A percentile compares a stretch with the other conserved stretches of the same genome.
Conservation (phyloP, 2,113 vertebrate species). For the Clarias gariepinus region DNA sequence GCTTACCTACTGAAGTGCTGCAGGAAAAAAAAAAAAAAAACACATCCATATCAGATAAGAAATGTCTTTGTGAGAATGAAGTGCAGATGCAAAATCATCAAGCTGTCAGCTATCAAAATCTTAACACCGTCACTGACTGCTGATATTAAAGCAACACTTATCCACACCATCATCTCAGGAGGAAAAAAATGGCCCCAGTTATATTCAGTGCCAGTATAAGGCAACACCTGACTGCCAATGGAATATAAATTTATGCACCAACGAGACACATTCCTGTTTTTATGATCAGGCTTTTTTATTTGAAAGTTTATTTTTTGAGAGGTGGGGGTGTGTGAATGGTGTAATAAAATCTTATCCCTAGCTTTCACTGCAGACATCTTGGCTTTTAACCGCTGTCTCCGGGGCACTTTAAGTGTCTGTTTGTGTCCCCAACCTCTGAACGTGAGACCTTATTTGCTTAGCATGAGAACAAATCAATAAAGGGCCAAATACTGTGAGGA, state of each 20-base stretch:
- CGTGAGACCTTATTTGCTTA: slow-evolving; percentile 85
- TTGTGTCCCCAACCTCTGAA: slow-evolving; percentile 84
- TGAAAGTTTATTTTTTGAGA: slow-evolving; percentile 65
- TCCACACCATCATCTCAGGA: slow-evolving; percentile 28
- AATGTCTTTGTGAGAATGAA: slow-evolving; percentile 13
- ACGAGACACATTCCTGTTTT: slow-evolving; percentile 81
- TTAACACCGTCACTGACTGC: slow-evolving; percentile 15
- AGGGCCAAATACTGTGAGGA: slow-evolving; percentile 73
- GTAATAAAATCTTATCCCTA: slow-evolving; percentile 91
- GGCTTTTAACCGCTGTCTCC: slow-evolving; percentile 81
- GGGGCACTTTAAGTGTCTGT: slow-evolving; percentile 86
- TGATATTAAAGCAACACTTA: slow-evolving; percentile 31
- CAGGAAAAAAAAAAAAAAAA: background rate
- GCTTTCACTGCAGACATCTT: slow-evolving; percentile 80
- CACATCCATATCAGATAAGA: background rate
- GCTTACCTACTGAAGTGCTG: background rate
- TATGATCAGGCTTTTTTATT: slow-evolving; percentile 81
- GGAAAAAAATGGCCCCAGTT: slow-evolving; percentile 34
- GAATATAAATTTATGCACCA: slow-evolving; percentile 79
- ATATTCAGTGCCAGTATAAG: slow-evolving; percentile 70
- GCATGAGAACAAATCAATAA: slow-evolving; percentile 93
- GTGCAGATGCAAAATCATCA: background rate
- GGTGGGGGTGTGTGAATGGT: slow-evolving; percentile 61
- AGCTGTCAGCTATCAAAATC: slow-evolving; percentile 24
- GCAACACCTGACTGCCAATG: slow-evolving; percentile 74